A percentile compares a stretch with the other conserved stretches of the same genome.
Evolutionary conservation across 2,888 invertebrate species (phyloP).

Genomic region (Germaria angustata): DNA sequence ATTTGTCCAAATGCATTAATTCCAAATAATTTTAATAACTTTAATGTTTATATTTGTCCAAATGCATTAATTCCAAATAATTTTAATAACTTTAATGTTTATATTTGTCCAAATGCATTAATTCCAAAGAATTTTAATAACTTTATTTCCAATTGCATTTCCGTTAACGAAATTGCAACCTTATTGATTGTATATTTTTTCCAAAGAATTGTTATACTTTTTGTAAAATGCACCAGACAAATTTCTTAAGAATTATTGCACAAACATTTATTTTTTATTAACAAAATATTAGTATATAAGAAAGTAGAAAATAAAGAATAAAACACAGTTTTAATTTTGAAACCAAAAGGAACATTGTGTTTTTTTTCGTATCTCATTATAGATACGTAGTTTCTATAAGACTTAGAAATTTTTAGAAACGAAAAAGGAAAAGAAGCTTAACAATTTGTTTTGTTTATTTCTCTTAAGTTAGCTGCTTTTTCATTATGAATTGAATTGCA

Average conservation of each 20-base stretch:
- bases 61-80: not conserved
- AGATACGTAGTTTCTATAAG: no score
- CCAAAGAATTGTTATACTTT: not conserved
- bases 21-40: not conserved
- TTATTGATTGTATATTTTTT: not conserved
- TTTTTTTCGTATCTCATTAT: no score
- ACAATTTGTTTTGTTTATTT: slow-evolving; percentile 21
- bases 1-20: no score
- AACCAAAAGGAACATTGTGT: no score
- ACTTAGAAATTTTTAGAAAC: not conserved
- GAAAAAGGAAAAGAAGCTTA: slow-evolving; percentile 1
- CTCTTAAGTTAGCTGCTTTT: slow-evolving; percentile 26
- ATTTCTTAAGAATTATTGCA: not conserved
- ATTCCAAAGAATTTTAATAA: not conserved
- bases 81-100: not conserved
- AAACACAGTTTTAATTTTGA: no score
- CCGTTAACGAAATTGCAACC: not conserved
- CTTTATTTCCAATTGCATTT: no score
- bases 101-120: no score
- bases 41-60: no score
- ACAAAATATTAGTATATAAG: not conserved
- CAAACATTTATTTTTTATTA: not conserved
- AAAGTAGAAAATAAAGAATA: not conserved
- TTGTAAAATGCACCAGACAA: not conserved
- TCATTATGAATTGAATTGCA: not conserved